phyloP scores from a whole-genome alignment of 37 sponge, comb jelly and placozoan species.

The Bolinopsis microptera region DNA sequence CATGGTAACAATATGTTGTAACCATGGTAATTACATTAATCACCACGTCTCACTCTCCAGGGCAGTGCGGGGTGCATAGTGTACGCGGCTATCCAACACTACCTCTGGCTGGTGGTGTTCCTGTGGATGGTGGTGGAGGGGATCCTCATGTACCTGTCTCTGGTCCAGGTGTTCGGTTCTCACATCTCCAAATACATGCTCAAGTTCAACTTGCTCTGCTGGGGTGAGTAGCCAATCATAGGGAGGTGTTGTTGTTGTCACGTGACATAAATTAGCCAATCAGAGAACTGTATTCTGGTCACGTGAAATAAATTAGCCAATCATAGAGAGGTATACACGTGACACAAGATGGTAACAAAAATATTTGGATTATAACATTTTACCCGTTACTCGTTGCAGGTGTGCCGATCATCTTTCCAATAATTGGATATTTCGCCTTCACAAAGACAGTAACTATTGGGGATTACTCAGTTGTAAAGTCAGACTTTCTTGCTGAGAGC shows the following conservation, averaged over 20 bases:
- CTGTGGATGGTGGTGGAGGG: conserved; percentile 27
- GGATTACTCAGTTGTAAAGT: background rate
- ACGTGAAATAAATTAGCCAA: no score
- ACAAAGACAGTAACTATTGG: conserved; percentile 36
- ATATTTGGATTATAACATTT: no score
- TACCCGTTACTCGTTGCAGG: no score
- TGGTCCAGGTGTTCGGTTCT: conserved; percentile 32
- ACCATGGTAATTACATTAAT: no score
- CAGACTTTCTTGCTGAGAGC: background rate
- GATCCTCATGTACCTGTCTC: conserved; percentile 18
- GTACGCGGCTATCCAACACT: background rate
- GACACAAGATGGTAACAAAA: no score
- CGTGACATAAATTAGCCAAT: no score
- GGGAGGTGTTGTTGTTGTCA: no score
- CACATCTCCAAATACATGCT: conserved; percentile 35
- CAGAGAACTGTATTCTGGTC: no score
- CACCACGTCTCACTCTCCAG: background rate
- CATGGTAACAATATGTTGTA: no score
- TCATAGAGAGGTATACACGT: no score
- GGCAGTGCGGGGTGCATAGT: background rate
- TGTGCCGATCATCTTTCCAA: background rate
- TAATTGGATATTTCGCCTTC: conserved; percentile 45
- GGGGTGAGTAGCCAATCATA: background rate
- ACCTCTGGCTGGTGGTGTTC: conserved; percentile 36
- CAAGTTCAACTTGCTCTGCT: background rate